Evolutionary conservation across 2,888 invertebrate species (phyloP).

Genomic region (Serrognathus titanus): DNA sequence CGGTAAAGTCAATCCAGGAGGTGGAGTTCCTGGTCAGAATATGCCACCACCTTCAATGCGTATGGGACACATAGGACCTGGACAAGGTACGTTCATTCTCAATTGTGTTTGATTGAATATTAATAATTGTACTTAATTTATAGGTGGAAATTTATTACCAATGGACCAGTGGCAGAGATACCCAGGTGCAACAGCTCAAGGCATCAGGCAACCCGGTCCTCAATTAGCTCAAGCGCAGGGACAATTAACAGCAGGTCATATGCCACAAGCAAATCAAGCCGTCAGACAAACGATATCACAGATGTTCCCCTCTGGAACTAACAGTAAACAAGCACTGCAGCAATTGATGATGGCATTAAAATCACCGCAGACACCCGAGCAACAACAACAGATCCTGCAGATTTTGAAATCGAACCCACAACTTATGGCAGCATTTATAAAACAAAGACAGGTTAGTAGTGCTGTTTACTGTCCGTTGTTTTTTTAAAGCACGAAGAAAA

Average conservation of each 20-base stretch:
- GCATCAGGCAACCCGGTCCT: conserved; percentile 51
- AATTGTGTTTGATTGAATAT: conserved; percentile 11
- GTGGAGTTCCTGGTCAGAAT: conserved; percentile 49
- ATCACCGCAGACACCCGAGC: conserved; percentile 86
- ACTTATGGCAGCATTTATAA: conserved; percentile 92
- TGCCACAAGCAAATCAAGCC: conserved; percentile 32
- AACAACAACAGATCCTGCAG: conserved; percentile 84
- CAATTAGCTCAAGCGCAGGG: conserved; percentile 49
- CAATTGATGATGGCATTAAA: conserved; percentile 87
- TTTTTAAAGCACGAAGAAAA: background rate
- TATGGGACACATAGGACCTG: conserved; percentile 44
- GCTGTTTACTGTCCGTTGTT: background rate
- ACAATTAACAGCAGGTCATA: conserved; percentile 36
- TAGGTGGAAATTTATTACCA: conserved; percentile 52
- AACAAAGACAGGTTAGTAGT: conserved; percentile 67
- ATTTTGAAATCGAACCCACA: conserved; percentile 93
- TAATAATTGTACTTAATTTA: background rate
- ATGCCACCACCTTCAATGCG: conserved; percentile 61
- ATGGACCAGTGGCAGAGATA: conserved; percentile 58
- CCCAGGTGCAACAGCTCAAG: conserved; percentile 46
- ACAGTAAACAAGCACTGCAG: conserved; percentile 68
- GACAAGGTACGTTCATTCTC: conserved; percentile 44
- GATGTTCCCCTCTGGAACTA: conserved; percentile 11
- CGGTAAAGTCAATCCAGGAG: conserved; percentile 67
- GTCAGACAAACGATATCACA: conserved; percentile 28